These are phyloP conservation scores for Sus scrofa DNA, from an alignment of 2,113 vertebrate species.

Conservation along the genomic window T2T-Sscrofa CM000817.6:68260501-68261000, in stretches of 20 bases:
- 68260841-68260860: background rate
- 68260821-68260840: background rate
- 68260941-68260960: background rate
- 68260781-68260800: background rate
- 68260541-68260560: background rate
- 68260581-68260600: background rate
- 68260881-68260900: rapidly evolving
- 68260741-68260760: background rate
- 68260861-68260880: rapidly evolving
- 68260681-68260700: background rate
- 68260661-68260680: no score
- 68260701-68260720: background rate
- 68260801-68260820: background rate
- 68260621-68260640: background rate
- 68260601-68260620: rapidly evolving
- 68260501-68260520: background rate
- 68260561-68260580: rapidly evolving
- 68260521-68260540: background rate
- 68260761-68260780: background rate
- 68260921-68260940: rapidly evolving
- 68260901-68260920: background rate
- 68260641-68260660: background rate
- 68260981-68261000: background rate
- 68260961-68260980: background rate
- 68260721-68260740: background rate